Conservation (phyloP, 1,140 invertebrate genomes). For the Diachasmimorpha longicaudata region DNA sequence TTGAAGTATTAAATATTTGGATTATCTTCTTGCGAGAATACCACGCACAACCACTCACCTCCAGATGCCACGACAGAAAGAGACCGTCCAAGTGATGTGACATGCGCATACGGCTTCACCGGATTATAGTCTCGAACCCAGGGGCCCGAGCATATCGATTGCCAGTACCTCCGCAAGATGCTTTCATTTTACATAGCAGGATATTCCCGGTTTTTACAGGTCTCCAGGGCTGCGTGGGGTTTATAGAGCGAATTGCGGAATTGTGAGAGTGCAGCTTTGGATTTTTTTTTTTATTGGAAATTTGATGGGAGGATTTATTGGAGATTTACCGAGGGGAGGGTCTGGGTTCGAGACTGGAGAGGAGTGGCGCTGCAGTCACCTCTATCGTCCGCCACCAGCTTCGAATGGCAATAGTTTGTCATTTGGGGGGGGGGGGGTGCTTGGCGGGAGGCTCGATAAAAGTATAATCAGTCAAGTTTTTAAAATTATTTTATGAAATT, state of each 20-base stretch:
- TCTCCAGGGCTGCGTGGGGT: no score
- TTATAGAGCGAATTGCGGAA: no score
- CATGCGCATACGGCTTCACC: conserved; percentile 56
- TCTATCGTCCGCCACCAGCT: neutral
- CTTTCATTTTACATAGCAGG: neutral
- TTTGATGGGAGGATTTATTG: neutral
- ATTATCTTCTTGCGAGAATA: conserved; percentile 40
- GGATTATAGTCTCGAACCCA: conserved; percentile 38
- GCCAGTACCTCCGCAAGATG: neutral
- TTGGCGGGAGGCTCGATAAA: no score
- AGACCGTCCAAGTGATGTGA: conserved; percentile 55
- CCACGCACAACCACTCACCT: conserved; percentile 63
- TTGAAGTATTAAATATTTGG: conserved; percentile 39
- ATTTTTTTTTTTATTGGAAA: neutral
- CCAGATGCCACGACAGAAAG: conserved; percentile 67
- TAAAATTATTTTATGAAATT: no score
- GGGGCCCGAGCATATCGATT: conserved; percentile 37
- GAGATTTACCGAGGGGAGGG: neutral
- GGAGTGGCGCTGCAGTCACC: neutral
- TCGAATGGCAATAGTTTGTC: neutral
- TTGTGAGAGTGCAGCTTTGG: no score
- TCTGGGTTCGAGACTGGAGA: neutral
- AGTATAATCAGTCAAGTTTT: no score
- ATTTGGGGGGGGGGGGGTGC: no score
- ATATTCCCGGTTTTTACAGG: neutral